phyloP scores from a whole-genome alignment of 1,140 invertebrate genomes.

The Octopus sinensis region DNA sequence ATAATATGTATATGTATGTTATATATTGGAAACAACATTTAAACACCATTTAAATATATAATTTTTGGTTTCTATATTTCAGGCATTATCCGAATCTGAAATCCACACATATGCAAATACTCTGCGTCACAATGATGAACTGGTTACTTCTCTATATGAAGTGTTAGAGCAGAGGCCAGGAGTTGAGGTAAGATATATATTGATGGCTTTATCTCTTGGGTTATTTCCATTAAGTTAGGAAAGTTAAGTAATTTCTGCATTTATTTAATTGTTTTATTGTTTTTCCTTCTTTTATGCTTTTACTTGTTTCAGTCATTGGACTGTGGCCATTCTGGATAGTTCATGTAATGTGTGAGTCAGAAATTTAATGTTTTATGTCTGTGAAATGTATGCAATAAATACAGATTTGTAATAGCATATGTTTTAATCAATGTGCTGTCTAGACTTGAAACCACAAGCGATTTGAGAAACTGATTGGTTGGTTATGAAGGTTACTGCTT shows the following conservation, averaged over 20 bases:
- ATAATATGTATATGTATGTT: not conserved
- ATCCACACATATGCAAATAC: conserved; percentile 73
- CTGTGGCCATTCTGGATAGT: too few species aligned
- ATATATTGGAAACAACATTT: not conserved
- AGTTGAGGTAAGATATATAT: conserved; percentile 60
- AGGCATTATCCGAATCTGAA: conserved; percentile 69
- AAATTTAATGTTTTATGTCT: too few species aligned
- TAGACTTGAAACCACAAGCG: too few species aligned
- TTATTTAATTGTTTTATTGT: too few species aligned
- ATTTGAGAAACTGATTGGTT: not conserved
- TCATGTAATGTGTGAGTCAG: too few species aligned
- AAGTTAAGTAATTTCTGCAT: too few species aligned
- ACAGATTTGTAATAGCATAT: too few species aligned
- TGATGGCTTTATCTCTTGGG: too few species aligned
- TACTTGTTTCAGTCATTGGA: too few species aligned
- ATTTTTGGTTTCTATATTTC: conserved; percentile 21
- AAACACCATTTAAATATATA: not conserved
- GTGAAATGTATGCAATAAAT: too few species aligned
- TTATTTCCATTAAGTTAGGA: too few species aligned
- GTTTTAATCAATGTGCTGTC: not conserved
- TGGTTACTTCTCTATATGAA: conserved; percentile 67
- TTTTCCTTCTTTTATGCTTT: too few species aligned
- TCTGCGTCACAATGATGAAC: conserved; percentile 76
- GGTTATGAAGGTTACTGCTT: not conserved
- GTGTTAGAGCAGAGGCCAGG: conserved; percentile 69